phyloP scores from a whole-genome alignment of 37 sponge, comb jelly and placozoan genomes.

The Spongia lamella region DNA sequence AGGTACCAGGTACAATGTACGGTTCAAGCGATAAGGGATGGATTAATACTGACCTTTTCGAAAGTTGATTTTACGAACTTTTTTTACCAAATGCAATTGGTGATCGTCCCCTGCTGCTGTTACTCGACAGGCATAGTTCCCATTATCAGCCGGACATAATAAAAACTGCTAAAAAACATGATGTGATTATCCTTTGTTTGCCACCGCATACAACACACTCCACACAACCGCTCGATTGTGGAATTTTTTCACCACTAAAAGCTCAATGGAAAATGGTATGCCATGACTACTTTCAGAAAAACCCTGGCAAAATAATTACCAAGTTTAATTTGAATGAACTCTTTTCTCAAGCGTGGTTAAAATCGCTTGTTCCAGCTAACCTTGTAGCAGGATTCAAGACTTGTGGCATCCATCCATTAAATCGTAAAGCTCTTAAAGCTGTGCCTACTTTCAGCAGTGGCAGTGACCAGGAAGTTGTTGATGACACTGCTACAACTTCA shows the following conservation, averaged over 20 bases:
- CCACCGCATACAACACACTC: conserved; percentile 60
- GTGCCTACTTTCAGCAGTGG: no score
- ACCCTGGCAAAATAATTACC: conserved; percentile 28
- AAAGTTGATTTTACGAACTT: conserved; percentile 49
- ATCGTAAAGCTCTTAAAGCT: conserved; percentile 19
- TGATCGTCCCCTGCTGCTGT: conserved; percentile 42
- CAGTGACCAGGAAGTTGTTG: no score
- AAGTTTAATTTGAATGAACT: conserved; percentile 31
- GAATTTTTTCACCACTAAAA: conserved; percentile 49
- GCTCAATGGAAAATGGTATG: conserved; percentile 38
- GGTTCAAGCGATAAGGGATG: conserved; percentile 53
- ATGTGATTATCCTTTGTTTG: conserved; percentile 27
- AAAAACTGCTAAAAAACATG: conserved; percentile 13
- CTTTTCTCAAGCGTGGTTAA: conserved; percentile 54
- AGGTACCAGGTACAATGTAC: conserved; percentile 57
- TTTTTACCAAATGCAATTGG: conserved; percentile 46
- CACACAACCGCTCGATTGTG: conserved; percentile 52
- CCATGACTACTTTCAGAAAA: conserved; percentile 20
- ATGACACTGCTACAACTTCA: no score
- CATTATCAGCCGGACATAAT: conserved; percentile 45
- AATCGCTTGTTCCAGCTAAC: conserved; percentile 38
- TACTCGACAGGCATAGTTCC: conserved; percentile 60
- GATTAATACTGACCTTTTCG: conserved; percentile 54
- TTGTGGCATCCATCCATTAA: conserved; percentile 40
- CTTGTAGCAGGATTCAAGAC: conserved; percentile 32